Conservation (phyloP, 1,140 invertebrate species). For the Teleogryllus occipitalis region DNA sequence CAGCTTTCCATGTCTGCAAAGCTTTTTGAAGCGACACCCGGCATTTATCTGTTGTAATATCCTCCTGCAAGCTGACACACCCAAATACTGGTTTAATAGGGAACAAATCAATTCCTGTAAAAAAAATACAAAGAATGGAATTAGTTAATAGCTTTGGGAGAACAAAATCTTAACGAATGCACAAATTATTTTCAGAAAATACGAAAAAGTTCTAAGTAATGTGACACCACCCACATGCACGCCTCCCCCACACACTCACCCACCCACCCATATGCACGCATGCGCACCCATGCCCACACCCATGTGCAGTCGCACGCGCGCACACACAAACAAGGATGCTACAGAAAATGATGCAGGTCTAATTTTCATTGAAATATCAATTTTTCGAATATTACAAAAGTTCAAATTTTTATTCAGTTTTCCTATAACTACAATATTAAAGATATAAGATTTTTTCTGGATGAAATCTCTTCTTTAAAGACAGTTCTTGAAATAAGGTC, state of each 20-base stretch:
- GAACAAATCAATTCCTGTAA: slow-evolving; percentile 83
- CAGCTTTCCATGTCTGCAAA: slow-evolving; percentile 92
- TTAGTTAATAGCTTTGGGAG: not conserved
- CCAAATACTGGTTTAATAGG: slow-evolving; percentile 90
- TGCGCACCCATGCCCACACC: too few species aligned
- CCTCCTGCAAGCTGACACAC: slow-evolving; percentile 81
- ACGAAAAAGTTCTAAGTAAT: not conserved
- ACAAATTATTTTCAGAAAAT: not conserved
- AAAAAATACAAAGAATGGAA: slow-evolving; percentile 13
- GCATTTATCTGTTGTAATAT: slow-evolving; percentile 95
- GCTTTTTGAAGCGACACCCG: slow-evolving; percentile 68
- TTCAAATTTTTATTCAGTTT: too few species aligned
- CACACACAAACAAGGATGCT: too few species aligned
- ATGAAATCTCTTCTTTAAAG: too few species aligned
- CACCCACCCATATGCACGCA: too few species aligned
- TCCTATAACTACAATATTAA: too few species aligned
- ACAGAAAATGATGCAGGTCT: too few species aligned
- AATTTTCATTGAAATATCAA: not conserved
- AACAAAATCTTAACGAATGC: slow-evolving; percentile 10
- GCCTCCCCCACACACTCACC: too few species aligned
- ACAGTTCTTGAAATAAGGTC: too few species aligned
- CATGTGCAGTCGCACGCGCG: too few species aligned
- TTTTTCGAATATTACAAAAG: not conserved
- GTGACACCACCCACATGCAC: too few species aligned
- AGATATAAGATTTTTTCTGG: too few species aligned